These are phyloP conservation scores for Lycocerus yunnanus DNA, from an alignment of 2,888 invertebrate species.

Conservation along the genomic window DNA sequence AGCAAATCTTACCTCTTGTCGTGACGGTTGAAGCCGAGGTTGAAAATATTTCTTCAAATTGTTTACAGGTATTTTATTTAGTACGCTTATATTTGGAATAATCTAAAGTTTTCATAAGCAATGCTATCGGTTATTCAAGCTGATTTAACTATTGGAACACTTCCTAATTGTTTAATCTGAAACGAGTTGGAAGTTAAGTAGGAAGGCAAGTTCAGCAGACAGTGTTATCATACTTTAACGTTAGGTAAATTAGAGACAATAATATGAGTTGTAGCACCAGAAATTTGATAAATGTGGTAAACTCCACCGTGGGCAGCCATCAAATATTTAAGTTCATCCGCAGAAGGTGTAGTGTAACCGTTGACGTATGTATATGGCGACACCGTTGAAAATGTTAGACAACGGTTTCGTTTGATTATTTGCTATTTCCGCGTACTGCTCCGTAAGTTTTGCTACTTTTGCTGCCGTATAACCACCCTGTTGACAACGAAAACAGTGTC, in stretches of 20 bases:
- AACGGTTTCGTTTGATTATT: conserved; percentile 56
- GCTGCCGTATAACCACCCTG: conserved; percentile 93
- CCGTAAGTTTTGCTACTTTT: conserved; percentile 85
- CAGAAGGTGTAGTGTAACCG: conserved; percentile 84
- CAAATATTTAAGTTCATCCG: conserved; percentile 82
- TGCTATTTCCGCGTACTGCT: conserved; percentile 72
- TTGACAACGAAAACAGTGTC: conserved; percentile 22
- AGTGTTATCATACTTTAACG: conserved; percentile 68
- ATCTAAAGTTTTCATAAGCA: conserved; percentile 70
- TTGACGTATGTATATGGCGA: conserved; percentile 90
- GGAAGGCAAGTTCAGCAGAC: not conserved
- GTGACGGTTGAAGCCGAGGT: not conserved
- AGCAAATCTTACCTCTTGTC: not conserved
- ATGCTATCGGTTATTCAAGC: conserved; percentile 92
- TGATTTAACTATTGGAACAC: conserved; percentile 77
- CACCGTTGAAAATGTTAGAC: conserved; percentile 73
- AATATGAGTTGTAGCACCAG: conserved; percentile 70
- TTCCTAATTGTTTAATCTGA: conserved; percentile 63
- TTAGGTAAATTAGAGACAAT: conserved; percentile 92
- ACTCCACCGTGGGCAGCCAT: conserved; percentile 89
- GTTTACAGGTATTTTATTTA: conserved; percentile 2
- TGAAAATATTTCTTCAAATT: conserved; percentile 12
- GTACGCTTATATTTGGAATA: conserved; percentile 68
- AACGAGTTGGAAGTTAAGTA: conserved; percentile 20
- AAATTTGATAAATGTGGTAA: conserved; percentile 82